Evolutionary conservation across 35 echinoderm and acorn worm genomes (phyloP).

Genomic region (Apostichopus parvimensis): DNA sequence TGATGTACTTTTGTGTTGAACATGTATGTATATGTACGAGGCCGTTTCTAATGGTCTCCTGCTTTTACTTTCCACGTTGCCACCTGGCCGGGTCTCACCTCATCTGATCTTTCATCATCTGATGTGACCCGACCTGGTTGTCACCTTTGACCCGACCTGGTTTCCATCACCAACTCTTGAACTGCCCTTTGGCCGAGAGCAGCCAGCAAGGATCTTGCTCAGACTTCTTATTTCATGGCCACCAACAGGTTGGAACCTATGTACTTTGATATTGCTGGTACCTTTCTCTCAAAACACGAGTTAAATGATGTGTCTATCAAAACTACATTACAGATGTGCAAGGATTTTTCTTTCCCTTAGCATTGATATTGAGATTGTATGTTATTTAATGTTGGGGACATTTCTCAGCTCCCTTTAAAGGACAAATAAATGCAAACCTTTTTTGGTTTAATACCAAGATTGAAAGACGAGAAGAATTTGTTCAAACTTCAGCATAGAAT

Average conservation of each 20-base stretch:
- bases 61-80: slow-evolving; percentile 68
- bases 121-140: slow-evolving; percentile 57
- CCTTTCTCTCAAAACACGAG: slow-evolving; percentile 50
- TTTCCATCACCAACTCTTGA: slow-evolving; percentile 53
- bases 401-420: neutral
- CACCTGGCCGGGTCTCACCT: slow-evolving; percentile 74
- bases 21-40: slow-evolving; percentile 44
- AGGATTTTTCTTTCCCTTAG: neutral
- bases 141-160: slow-evolving; percentile 32
- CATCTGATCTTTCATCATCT: slow-evolving; percentile 57
- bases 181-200: slow-evolving; percentile 64
- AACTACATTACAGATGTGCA: neutral
- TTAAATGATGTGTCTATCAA: slow-evolving; percentile 8
- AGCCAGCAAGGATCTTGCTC: slow-evolving; percentile 99
- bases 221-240: slow-evolving; percentile 99
- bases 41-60: slow-evolving; percentile 74
- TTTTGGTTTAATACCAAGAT: too few species aligned
- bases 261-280: slow-evolving; percentile 52
- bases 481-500: too few species aligned
- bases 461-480: too few species aligned
- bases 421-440: neutral
- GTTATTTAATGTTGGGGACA: too few species aligned
- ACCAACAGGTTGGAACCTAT: slow-evolving; percentile 98
- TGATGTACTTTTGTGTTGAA: neutral
- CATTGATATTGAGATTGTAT: too few species aligned